phyloP scores from a whole-genome alignment of 2,797 vertebrate genomes.

The Gallirallus australis region DNA sequence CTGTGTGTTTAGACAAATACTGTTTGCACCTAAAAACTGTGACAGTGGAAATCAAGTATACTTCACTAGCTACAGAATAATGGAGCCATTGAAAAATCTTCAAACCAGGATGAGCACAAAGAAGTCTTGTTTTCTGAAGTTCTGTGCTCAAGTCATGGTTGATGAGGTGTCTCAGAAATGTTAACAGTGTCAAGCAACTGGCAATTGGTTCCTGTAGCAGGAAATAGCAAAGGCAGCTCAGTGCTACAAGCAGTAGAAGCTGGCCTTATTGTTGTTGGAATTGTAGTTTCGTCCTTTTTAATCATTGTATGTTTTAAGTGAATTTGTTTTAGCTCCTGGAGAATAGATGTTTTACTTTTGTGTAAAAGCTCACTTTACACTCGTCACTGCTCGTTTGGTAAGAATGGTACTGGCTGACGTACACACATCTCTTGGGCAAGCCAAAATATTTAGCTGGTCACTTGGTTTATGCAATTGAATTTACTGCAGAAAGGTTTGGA shows the following conservation, averaged over 20 bases:
- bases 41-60: neutral
- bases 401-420: neutral
- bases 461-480: neutral
- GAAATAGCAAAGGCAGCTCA: constrained; percentile 12
- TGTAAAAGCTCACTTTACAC: no score
- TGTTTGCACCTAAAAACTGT: neutral
- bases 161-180: constrained; percentile 41
- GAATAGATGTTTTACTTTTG: neutral
- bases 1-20: neutral
- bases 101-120: constrained; percentile 38
- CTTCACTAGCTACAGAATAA: constrained; percentile 4
- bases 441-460: neutral
- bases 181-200: constrained; percentile 24
- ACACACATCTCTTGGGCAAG: neutral
- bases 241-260: neutral
- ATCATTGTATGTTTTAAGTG: neutral
- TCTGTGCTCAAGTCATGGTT: neutral
- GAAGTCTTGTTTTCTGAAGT: constrained; percentile 30
- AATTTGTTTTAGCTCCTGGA: neutral
- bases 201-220: constrained; percentile 33
- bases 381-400: neutral
- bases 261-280: neutral
- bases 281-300: constrained; percentile 25
- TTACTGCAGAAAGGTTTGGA: neutral
- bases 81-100: constrained; percentile 23